phyloP scores from a whole-genome alignment of 2,888 invertebrate species.

The Drosophila nr. perissopoda region DNA sequence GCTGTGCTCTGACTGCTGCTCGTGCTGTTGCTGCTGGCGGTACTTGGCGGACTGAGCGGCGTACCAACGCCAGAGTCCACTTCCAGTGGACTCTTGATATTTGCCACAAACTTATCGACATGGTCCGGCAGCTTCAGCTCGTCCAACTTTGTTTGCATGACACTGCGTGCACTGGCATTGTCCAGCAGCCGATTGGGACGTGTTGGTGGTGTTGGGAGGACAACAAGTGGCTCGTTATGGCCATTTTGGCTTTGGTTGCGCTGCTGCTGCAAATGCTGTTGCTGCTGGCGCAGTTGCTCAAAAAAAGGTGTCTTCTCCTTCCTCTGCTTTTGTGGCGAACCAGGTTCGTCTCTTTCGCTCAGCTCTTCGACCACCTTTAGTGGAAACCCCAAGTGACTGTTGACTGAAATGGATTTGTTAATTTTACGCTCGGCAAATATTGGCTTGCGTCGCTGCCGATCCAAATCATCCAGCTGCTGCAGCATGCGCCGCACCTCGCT shows the following conservation, averaged over 20 bases:
- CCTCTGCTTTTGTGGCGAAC: slow-evolving; percentile 84
- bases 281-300: slow-evolving; percentile 89
- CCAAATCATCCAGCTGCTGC: slow-evolving; percentile 87
- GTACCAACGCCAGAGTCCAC: slow-evolving; percentile 89
- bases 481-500: slow-evolving; percentile 91
- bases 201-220: slow-evolving; percentile 52
- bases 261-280: slow-evolving; percentile 63
- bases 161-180: slow-evolving; percentile 61
- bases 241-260: slow-evolving; percentile 48
- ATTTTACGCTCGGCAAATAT: slow-evolving; percentile 85
- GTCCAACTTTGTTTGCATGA: slow-evolving; percentile 75
- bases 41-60: slow-evolving; percentile 87
- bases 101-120: slow-evolving; percentile 82
- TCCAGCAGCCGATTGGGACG: slow-evolving; percentile 82
- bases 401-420: slow-evolving; percentile 85
- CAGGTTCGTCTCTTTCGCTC: slow-evolving; percentile 85
- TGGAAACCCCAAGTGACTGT: slow-evolving; percentile 84
- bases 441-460: slow-evolving; percentile 84
- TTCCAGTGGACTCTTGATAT: slow-evolving; percentile 83
- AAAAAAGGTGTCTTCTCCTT: slow-evolving; percentile 87
- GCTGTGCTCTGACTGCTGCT: slow-evolving; percentile 56
- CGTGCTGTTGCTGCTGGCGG: slow-evolving; percentile 74
- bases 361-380: slow-evolving; percentile 85
- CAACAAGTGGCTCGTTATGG: slow-evolving; percentile 36
- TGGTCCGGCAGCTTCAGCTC: slow-evolving; percentile 83